Conservation (phyloP, 2,113 vertebrate species). For the Pangasianodon gigas region DNA sequence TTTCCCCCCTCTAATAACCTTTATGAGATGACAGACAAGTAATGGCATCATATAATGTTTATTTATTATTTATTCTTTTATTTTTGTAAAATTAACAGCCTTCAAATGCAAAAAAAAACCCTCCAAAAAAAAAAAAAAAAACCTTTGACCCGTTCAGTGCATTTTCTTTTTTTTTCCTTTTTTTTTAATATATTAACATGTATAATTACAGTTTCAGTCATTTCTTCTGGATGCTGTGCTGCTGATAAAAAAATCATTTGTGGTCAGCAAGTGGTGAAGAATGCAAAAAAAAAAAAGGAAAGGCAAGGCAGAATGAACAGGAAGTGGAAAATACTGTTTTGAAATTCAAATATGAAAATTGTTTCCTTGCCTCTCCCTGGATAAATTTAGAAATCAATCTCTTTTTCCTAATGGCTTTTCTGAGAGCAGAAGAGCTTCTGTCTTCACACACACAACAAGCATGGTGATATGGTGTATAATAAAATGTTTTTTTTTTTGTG, state of each 20-base stretch:
- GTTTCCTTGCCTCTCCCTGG: neutral
- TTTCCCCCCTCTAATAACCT: neutral
- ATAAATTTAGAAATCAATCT: constrained; percentile 21
- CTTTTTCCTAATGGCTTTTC: neutral
- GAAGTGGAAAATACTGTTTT: neutral
- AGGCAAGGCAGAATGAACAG: neutral
- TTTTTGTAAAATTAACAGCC: too few relatives aligned
- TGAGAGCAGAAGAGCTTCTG: neutral
- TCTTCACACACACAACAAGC: neutral
- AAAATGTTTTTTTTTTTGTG: neutral
- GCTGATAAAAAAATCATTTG: neutral
- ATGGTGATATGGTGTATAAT: neutral
- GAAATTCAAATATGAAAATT: constrained; percentile 19
- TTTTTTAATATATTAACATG: too few relatives aligned
- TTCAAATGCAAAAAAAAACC: neutral
- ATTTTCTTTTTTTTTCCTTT: too few relatives aligned
- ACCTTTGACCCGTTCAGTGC: too few relatives aligned
- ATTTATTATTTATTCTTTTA: neutral
- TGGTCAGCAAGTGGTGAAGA: neutral
- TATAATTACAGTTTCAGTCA: neutral
- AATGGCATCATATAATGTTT: neutral
- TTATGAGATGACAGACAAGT: neutral
- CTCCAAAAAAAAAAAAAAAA: neutral
- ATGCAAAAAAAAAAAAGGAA: neutral
- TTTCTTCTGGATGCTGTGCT: neutral